Conservation (phyloP, 1,140 invertebrate species). For the Octopus sinensis region DNA sequence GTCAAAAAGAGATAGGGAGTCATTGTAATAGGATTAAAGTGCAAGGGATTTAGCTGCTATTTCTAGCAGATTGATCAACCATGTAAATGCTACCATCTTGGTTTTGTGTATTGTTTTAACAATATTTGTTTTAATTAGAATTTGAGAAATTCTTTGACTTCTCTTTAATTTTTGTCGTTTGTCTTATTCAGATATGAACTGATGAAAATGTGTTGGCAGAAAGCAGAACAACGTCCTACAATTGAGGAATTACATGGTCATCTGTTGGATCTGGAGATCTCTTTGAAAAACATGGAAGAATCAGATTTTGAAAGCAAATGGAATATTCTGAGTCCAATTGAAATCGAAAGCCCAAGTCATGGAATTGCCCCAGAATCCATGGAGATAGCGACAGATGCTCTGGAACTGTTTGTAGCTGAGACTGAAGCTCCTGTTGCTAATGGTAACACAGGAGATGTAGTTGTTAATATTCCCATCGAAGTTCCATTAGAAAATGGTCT, state of each 20-base stretch:
- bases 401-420: neutral
- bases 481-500: neutral
- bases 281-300: slow-evolving; percentile 19
- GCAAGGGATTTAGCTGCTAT: no score
- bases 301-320: slow-evolving; percentile 42
- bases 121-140: no score
- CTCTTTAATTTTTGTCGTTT: neutral
- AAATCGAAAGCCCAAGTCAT: slow-evolving; percentile 27
- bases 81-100: no score
- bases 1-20: no score
- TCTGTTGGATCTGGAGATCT: slow-evolving; percentile 29
- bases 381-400: slow-evolving; percentile 17
- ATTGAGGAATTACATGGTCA: slow-evolving; percentile 36
- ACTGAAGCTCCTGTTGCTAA: neutral
- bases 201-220: slow-evolving; percentile 46
- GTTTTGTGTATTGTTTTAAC: no score
- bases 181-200: slow-evolving; percentile 39
- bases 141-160: no score
- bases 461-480: neutral
- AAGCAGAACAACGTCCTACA: slow-evolving; percentile 29
- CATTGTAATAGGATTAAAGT: no score
- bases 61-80: no score
- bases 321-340: slow-evolving; percentile 18
- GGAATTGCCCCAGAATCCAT: slow-evolving; percentile 18
- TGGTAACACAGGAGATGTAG: neutral